These are phyloP conservation scores for Accipiter cooperii DNA, from an alignment of 2,113 vertebrate species.

Conservation along the genomic window DNA sequence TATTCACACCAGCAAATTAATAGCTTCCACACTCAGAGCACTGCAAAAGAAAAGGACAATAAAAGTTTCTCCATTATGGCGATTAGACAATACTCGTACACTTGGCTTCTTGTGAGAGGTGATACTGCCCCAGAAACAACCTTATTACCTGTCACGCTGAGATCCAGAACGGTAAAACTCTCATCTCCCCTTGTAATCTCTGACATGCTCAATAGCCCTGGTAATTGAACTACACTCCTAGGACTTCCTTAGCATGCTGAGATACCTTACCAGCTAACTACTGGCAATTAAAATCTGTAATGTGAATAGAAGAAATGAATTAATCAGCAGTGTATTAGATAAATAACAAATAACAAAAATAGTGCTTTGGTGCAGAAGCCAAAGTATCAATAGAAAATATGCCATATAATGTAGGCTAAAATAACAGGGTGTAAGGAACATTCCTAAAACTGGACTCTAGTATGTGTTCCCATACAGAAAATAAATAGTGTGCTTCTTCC, in stretches of 20 bases:
- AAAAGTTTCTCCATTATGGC: slow-evolving; percentile 22
- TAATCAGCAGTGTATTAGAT: slow-evolving; percentile 57
- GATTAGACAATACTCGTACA: slow-evolving; percentile 15
- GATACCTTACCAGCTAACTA: slow-evolving; percentile 52
- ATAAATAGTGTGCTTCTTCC: slow-evolving; percentile 20
- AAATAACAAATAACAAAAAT: slow-evolving; percentile 47
- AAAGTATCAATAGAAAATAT: slow-evolving; percentile 56
- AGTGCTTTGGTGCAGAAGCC: slow-evolving; percentile 30
- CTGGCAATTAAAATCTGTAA: slow-evolving; percentile 66
- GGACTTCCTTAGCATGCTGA: slow-evolving; percentile 40
- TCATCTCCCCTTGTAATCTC: slow-evolving; percentile 23
- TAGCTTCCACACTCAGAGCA: not conserved
- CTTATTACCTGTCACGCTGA: slow-evolving; percentile 54
- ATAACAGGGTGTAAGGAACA: slow-evolving; percentile 6
- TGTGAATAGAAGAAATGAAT: slow-evolving; percentile 56
- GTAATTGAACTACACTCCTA: slow-evolving; percentile 55
- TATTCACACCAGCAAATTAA: not conserved
- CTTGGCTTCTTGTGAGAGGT: slow-evolving; percentile 29
- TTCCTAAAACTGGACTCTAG: slow-evolving; percentile 56
- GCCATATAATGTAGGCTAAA: slow-evolving; percentile 30
- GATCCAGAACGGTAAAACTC: slow-evolving; percentile 61
- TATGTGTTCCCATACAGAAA: slow-evolving; percentile 54
- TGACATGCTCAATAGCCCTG: slow-evolving; percentile 47
- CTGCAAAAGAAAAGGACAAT: slow-evolving; percentile 29
- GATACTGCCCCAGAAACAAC: slow-evolving; percentile 44